These are phyloP conservation scores for Alfaro cultratus DNA, from an alignment of 2,797 vertebrate species.

Conservation along the genomic window DNA sequence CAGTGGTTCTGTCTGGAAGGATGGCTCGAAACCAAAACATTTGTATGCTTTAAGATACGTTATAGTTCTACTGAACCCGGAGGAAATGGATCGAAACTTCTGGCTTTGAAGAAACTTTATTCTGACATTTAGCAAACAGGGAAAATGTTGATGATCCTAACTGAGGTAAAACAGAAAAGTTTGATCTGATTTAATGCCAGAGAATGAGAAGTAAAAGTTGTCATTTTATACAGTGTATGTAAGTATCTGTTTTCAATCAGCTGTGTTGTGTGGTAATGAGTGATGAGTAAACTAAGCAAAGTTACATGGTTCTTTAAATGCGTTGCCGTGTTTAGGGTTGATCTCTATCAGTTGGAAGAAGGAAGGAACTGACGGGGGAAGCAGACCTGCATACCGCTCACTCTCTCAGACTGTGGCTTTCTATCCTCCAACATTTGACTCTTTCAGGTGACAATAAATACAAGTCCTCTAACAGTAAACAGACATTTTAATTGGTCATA, in stretches of 20 bases:
- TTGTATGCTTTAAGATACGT: background rate
- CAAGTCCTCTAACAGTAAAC: constrained; percentile 2
- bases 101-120: background rate
- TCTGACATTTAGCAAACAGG: background rate
- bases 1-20: background rate
- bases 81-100: background rate
- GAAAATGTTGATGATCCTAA: background rate
- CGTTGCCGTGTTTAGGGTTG: background rate
- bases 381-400: background rate
- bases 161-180: background rate
- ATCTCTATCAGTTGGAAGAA: background rate
- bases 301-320: background rate
- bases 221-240: background rate
- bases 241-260: background rate
- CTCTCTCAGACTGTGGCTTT: background rate
- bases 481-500: constrained; percentile 23
- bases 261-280: background rate
- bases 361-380: background rate
- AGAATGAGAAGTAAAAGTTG: background rate
- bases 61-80: background rate
- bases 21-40: background rate
- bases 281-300: background rate
- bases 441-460: background rate
- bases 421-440: background rate
- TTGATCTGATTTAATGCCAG: background rate